Percentiles rank a stretch among this genome's conserved stretches.
Conservation (phyloP, 2,113 vertebrate species). For the Oxyruncus cristatus region DNA sequence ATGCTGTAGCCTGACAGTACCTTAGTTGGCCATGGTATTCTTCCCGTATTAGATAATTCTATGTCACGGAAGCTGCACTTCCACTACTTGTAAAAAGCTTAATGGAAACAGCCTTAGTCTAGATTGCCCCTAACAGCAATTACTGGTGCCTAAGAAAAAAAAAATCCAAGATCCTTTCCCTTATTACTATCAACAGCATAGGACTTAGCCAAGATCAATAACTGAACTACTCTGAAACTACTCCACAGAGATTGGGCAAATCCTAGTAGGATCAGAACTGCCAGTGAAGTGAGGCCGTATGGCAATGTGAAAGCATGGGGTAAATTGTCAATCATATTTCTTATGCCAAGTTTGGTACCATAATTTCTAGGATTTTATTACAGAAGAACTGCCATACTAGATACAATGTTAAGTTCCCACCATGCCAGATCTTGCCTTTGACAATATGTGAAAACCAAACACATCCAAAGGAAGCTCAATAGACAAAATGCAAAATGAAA, state of each 20-base stretch:
- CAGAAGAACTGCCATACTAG: background rate
- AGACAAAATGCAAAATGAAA: background rate
- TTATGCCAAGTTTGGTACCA: background rate
- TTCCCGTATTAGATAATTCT: background rate
- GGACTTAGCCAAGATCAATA: background rate
- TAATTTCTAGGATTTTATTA: background rate
- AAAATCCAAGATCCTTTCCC: background rate
- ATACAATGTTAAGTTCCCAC: background rate
- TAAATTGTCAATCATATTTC: background rate
- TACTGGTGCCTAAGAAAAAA: background rate
- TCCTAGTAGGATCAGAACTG: background rate
- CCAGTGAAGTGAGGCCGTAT: background rate
- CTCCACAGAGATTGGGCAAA: background rate
- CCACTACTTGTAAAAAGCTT: background rate
- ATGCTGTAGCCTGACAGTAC: background rate
- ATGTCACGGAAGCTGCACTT: background rate
- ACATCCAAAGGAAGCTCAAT: background rate
- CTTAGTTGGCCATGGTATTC: fast-evolving
- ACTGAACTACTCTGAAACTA: background rate
- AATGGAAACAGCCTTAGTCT: background rate
- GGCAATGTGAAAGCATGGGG: background rate
- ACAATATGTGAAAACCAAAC: background rate
- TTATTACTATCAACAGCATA: background rate
- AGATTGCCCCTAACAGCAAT: background rate
- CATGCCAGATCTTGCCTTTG: background rate